Percentiles rank a stretch among this genome's conserved stretches.
phyloP scores from a whole-genome alignment of 2,888 invertebrate species.

The Epirrhoe alternata region DNA sequence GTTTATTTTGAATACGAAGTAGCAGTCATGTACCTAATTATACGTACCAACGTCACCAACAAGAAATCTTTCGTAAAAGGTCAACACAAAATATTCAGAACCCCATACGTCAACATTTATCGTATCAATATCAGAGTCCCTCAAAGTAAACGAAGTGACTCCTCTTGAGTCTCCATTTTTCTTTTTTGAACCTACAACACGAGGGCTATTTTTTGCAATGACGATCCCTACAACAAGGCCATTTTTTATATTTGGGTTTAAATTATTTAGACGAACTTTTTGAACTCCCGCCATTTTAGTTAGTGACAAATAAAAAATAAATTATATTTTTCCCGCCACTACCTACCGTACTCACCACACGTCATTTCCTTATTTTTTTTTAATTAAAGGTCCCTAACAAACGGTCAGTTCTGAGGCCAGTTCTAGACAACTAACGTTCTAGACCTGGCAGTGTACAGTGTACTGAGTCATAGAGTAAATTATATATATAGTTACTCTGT shows the following conservation, averaged over 20 bases:
- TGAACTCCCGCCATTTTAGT: conserved; percentile 76
- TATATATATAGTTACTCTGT: no score
- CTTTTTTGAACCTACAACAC: conserved; percentile 78
- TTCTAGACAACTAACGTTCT: no score
- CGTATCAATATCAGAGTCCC: conserved; percentile 89
- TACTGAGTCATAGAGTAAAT: no score
- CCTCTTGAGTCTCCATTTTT: conserved; percentile 84
- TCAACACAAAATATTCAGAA: conserved; percentile 85
- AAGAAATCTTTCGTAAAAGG: conserved; percentile 86
- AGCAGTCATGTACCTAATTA: neutral
- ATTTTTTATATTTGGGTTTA: conserved; percentile 75
- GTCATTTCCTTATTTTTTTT: neutral
- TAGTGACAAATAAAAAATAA: neutral
- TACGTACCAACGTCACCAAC: conserved; percentile 89
- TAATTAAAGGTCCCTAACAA: neutral
- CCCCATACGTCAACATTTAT: conserved; percentile 93
- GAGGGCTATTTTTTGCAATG: conserved; percentile 87
- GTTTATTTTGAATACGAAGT: neutral
- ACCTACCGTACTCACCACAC: neutral
- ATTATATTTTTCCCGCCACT: conserved; percentile 28
- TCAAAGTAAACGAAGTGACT: conserved; percentile 91
- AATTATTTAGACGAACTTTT: conserved; percentile 69
- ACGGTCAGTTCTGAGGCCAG: no score
- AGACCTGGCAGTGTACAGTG: no score
- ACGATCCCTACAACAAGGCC: conserved; percentile 84